Evolutionary conservation across 2,113 vertebrate species (phyloP), one percentile per base, ranked within the genome.

Genomic region (Todiramphus saurophagus): DNA sequence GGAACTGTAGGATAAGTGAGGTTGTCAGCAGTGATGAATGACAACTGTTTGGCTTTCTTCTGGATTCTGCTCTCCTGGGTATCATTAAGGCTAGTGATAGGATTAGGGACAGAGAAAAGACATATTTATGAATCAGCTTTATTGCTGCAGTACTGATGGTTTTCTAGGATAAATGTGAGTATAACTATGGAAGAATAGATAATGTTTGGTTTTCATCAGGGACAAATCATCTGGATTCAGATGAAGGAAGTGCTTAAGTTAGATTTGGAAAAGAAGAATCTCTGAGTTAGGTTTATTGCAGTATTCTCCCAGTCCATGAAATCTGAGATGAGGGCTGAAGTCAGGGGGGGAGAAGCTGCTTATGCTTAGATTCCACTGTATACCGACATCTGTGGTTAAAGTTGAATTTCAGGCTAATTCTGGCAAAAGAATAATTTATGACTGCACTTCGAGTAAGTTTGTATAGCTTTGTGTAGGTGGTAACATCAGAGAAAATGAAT

Each of bases 1-100:
- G 62, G 55, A 63, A 37, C 35, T 31, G 46, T 33, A 56, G 87
- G 64, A 59, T 55, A 46, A 74, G 69, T 39, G 87, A n/a, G 69
- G 51, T 5, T 95, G 94, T 68, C 92, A 90, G 66, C 78, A 53
- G 35, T 90, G 91, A 94, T 55, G 50, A 92, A 76, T 60, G 74
- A 74, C 55, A 89, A 19, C 68, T 82, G 48, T 35, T 95, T 77
- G 77, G 51, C 78, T 91, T 93, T 78, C 60, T 39, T 51, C 51
- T 79, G 64, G 59, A 60, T 51, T 74, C 59, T 56, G 50, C 69
- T 91, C 87, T 92, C 87, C 33, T 10, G 35, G 43, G 84, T 55
- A 18, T 87, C 4, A 0, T 87, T 87, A 74, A 63, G 74, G 69
- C 43, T 95, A 51, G n/a, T 43, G 78, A 50, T 55, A 82, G 81